phyloP scores from a whole-genome alignment of 1,140 invertebrate species.

The Rhysida immarginata region DNA sequence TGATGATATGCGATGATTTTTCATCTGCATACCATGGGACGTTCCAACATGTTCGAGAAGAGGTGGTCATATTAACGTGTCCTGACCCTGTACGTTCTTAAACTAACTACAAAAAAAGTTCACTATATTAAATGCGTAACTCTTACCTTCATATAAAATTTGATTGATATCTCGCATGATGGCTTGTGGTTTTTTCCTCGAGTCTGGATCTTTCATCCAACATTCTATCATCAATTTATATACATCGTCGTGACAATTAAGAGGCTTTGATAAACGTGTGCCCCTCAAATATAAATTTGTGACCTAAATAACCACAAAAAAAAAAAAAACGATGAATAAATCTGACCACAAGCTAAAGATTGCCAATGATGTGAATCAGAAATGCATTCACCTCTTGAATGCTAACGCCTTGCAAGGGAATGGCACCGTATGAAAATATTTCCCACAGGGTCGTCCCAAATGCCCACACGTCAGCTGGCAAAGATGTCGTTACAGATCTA shows the following conservation, averaged over 20 bases:
- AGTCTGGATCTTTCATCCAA: constrained; percentile 59
- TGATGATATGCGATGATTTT: too few relatives aligned
- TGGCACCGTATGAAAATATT: constrained; percentile 59
- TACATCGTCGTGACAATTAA: constrained; percentile 59
- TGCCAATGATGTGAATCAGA: constrained; percentile 13
- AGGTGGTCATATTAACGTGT: too few relatives aligned
- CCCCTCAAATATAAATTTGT: constrained; percentile 43
- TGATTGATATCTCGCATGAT: constrained; percentile 69
- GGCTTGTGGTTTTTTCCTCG: constrained; percentile 55
- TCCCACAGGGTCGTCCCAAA: constrained; percentile 78
- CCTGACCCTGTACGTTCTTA: too few relatives aligned
- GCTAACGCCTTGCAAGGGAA: constrained; percentile 16
- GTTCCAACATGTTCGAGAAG: too few relatives aligned
- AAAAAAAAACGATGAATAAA: neutral
- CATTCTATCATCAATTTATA: constrained; percentile 71
- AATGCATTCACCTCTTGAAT: constrained; percentile 9
- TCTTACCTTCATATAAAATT: constrained; percentile 49
- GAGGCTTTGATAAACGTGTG: constrained; percentile 53
- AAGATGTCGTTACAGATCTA: constrained; percentile 42
- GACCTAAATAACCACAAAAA: neutral
- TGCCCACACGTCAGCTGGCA: constrained; percentile 67
- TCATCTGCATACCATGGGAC: too few relatives aligned
- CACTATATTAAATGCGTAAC: too few relatives aligned
- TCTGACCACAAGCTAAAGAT: neutral
- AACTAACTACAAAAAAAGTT: too few relatives aligned